These are phyloP conservation scores for Nephrocerus scutellatus DNA, from an alignment of 2,888 invertebrate genomes.

Conservation along the genomic window DNA sequence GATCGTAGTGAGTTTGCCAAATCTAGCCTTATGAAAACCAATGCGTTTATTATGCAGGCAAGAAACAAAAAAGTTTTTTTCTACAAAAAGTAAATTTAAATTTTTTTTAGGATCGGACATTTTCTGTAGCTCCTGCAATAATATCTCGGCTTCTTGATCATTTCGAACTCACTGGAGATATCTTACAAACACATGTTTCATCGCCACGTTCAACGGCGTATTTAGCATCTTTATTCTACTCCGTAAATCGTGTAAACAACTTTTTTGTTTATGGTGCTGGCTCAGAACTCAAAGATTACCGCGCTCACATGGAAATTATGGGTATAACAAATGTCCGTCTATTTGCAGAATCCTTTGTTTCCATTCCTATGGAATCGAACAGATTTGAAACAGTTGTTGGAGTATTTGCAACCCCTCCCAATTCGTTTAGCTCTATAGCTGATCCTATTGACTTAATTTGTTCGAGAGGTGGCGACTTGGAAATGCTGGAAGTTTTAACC, in stretches of 20 bases:
- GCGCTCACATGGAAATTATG: conserved; percentile 59
- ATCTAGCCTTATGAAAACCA: conserved; percentile 52
- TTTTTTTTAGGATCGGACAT: conserved; percentile 61
- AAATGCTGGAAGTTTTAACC: conserved; percentile 66
- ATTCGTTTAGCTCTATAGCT: conserved; percentile 70
- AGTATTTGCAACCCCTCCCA: conserved; percentile 69
- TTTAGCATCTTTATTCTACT: conserved; percentile 59
- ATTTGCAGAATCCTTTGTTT: conserved; percentile 50
- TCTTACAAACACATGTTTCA: conserved; percentile 71
- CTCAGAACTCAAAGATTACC: conserved; percentile 53
- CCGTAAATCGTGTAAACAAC: conserved; percentile 54
- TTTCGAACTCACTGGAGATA: conserved; percentile 60
- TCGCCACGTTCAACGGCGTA: conserved; percentile 75
- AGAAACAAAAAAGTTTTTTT: background rate
- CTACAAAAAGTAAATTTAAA: background rate
- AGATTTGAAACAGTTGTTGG: conserved; percentile 58
- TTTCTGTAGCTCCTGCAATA: conserved; percentile 72
- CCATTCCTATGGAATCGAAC: conserved; percentile 49
- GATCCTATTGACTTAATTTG: conserved; percentile 78
- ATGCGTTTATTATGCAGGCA: conserved; percentile 56
- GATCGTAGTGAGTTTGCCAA: conserved; percentile 52
- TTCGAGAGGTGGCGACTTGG: conserved; percentile 68
- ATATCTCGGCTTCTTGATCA: conserved; percentile 61
- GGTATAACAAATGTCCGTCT: conserved; percentile 57
- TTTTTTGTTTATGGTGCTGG: conserved; percentile 59